Percentiles rank a stretch among this genome's conserved stretches.
Conservation (phyloP, 2,888 invertebrate genomes). For the Scaptomyza flava region DNA sequence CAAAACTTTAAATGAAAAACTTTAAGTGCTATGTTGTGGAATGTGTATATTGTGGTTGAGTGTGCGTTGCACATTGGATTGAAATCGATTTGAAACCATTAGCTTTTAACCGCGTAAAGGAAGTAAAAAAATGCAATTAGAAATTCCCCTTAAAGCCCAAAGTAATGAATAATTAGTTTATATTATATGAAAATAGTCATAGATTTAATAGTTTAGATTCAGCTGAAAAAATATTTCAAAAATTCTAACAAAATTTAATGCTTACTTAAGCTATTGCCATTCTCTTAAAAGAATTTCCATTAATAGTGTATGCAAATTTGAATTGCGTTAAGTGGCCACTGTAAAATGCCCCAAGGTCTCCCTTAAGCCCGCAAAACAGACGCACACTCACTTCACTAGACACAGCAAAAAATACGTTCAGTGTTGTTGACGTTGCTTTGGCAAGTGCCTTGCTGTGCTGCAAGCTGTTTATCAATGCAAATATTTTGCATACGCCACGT, state of each 20-base stretch:
- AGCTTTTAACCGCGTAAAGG: background rate
- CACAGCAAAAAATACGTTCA: background rate
- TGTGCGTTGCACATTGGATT: slow-evolving; percentile 44
- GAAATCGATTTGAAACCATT: slow-evolving; percentile 8
- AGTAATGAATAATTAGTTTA: no score
- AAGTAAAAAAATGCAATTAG: no score
- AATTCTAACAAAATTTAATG: background rate
- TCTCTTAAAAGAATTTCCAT: slow-evolving; percentile 21
- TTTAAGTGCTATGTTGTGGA: slow-evolving; percentile 60
- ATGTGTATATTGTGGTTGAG: slow-evolving; percentile 10
- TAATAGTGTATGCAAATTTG: slow-evolving; percentile 46
- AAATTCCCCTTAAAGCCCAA: no score
- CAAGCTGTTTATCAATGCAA: slow-evolving; percentile 75
- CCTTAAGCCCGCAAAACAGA: slow-evolving; percentile 1
- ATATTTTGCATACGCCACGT: slow-evolving; percentile 77
- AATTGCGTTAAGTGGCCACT: slow-evolving; percentile 54
- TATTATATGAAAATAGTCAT: no score
- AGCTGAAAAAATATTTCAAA: background rate
- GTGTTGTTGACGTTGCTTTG: slow-evolving; percentile 20
- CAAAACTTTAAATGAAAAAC: slow-evolving; percentile 76
- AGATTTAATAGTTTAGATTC: no score
- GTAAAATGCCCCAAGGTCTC: slow-evolving; percentile 38
- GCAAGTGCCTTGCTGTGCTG: slow-evolving; percentile 52
- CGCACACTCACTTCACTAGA: slow-evolving; percentile 36
- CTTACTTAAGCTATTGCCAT: slow-evolving; percentile 5